Evolutionary conservation across 2,113 vertebrate genomes (phyloP).

Genomic region (rabbit (Oryctolagus cuniculus)): mOryCun1.1 NC_091433.1:131911001-131911500

Average conservation of each 20-base stretch:
- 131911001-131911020: too few species aligned
- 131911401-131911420: neutral
- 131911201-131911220: constrained; percentile 5
- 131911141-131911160: neutral
- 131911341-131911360: neutral
- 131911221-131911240: constrained; percentile 10
- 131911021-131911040: too few species aligned
- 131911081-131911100: too few species aligned
- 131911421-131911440: neutral
- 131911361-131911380: neutral
- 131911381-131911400: neutral
- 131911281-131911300: neutral
- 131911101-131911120: too few species aligned
- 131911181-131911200: neutral
- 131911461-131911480: neutral
- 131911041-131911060: too few species aligned
- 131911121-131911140: neutral
- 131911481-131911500: neutral
- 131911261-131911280: constrained; percentile 11
- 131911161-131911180: neutral
- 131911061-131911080: too few species aligned
- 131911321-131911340: neutral
- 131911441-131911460: neutral
- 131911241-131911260: neutral
- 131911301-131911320: neutral